phyloP scores from a whole-genome alignment of 2,113 vertebrate genomes.

The Sinocyclocheilus rhinocerous region DNA sequence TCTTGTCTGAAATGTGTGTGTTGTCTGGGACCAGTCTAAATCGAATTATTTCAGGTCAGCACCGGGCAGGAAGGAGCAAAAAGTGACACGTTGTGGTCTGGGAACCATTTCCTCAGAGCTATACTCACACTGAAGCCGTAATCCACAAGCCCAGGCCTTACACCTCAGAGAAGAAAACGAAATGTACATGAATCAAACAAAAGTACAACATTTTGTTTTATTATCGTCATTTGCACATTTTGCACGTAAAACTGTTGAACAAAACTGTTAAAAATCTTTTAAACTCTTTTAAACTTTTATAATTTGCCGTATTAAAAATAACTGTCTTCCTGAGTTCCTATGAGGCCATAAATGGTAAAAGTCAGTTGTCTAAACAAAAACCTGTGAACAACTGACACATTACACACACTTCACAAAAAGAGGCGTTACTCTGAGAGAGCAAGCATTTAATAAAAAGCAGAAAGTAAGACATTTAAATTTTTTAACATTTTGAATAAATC shows the following conservation, averaged over 20 bases:
- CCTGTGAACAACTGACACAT: constrained; percentile 27
- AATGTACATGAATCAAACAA: neutral
- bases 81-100: constrained; percentile 53
- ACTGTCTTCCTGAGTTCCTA: constrained; percentile 28
- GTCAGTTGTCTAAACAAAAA: constrained; percentile 39
- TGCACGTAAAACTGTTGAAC: neutral
- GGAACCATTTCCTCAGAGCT: constrained; percentile 50
- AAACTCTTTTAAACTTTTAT: neutral
- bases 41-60: constrained; percentile 34
- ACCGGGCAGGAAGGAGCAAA: constrained; percentile 37
- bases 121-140: constrained; percentile 32
- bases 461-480: neutral
- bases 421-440: constrained; percentile 3
- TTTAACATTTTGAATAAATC: neutral
- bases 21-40: neutral
- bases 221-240: neutral
- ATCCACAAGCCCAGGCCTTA: constrained; percentile 36
- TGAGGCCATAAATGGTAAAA: neutral
- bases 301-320: neutral
- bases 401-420: constrained; percentile 18
- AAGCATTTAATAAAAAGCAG: constrained; percentile 5
- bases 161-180: constrained; percentile 33
- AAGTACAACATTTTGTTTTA: too few relatives aligned
- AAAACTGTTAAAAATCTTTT: neutral
- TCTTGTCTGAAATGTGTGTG: neutral